Evolutionary conservation across 2,113 vertebrate species (phyloP), one percentile per base, ranked within the genome.

Genomic region (Osmerus mordax): DNA sequence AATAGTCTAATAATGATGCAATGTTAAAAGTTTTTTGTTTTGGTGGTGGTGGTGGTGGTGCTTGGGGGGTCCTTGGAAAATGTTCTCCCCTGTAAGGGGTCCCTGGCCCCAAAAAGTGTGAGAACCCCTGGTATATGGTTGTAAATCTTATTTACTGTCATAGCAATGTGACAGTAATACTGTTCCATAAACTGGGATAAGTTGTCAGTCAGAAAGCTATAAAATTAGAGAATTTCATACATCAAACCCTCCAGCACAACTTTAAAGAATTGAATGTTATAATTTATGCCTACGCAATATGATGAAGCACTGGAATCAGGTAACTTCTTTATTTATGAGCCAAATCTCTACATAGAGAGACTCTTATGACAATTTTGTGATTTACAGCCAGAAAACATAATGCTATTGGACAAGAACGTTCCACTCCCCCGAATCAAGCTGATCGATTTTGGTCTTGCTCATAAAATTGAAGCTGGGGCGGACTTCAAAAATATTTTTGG

Each of bases 401-500:
- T 99, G 97, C 93, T 99, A 85, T 91, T 98, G 82, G 95, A 98
- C 87, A 96, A 95, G 82, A 93, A 92, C 36, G 89, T 92, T 59
- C 86, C 90, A 69, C 76, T 94, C 65, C 96, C 97, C 0, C 95
- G 94, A 71, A 99, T 99, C 82, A 99, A 99, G 78, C 76, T 99
- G 80, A 99, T 99, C 79, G 97, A 99, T 81, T 99, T 99, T 21
- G 96, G 97, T 65, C 90, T 99, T 78, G 96, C 97, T 56, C 97
- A 97, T 69, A 94, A 94, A 90, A 95, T 98, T 76, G 93, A 98
- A 90, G 95, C 95, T 8, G 96, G 96, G 59, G 93, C 93, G 0
- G 96, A 99, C 67, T 99, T 98, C 85, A 99, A 97, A 92, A 95
- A 97, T 73, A 98, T 99, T 86, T 99, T 97, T 89, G 97, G 97